Evolutionary conservation across 2,888 invertebrate genomes (phyloP).

Genomic region (Tetheella fluctuosa): DNA sequence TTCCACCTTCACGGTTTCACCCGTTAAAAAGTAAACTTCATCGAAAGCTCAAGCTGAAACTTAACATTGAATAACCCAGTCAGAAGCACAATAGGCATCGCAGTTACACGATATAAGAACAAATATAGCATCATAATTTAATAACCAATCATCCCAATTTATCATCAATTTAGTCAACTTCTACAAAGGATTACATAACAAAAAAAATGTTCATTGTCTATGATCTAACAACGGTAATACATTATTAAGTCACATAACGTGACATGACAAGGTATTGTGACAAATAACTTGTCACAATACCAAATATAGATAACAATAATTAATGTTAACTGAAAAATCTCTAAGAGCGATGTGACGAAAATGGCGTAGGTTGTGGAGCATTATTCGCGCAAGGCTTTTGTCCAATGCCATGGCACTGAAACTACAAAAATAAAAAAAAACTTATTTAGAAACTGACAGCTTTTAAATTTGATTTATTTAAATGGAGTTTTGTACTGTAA

Average conservation of each 20-base stretch:
- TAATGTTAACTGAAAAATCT: background rate
- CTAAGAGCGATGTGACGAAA: background rate
- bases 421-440: background rate
- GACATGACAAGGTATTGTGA: background rate
- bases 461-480: too few species aligned
- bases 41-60: too few species aligned
- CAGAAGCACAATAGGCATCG: too few species aligned
- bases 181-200: background rate
- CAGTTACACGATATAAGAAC: too few species aligned
- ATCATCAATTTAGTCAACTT: background rate
- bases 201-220: background rate
- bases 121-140: background rate
- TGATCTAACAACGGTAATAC: background rate
- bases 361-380: background rate
- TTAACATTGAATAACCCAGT: too few species aligned
- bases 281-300: background rate
- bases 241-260: background rate
- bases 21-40: too few species aligned
- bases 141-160: background rate
- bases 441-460: too few species aligned
- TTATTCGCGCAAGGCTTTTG: background rate
- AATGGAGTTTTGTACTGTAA: too few species aligned
- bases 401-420: background rate
- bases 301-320: slow-evolving; percentile 1
- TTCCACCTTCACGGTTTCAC: too few species aligned